A percentile compares a stretch with the other conserved stretches of the same genome.
Evolutionary conservation across 2,888 invertebrate species (phyloP).

Genomic region (Mycalesis mineus): DNA sequence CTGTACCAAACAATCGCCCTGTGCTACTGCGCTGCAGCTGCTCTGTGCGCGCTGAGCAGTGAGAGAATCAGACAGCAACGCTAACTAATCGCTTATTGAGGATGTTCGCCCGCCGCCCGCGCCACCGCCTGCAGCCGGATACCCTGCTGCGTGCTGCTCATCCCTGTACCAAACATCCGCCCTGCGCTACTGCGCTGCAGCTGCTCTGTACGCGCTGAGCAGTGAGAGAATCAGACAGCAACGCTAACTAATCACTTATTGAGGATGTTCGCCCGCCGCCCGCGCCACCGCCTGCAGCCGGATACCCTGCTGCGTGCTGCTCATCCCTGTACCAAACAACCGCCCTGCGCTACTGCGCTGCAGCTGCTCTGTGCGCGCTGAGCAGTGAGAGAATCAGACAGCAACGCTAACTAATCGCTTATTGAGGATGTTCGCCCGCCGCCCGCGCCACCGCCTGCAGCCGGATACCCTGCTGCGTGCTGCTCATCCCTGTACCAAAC

Average conservation of each 20-base stretch:
- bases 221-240: conserved; percentile 47
- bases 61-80: conserved; percentile 44
- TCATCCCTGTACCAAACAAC: too few species aligned
- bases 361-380: conserved; percentile 35
- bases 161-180: too few species aligned
- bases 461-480: too few species aligned
- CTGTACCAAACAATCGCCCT: too few species aligned
- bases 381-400: conserved; percentile 46
- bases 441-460: background rate
- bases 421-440: conserved; percentile 39
- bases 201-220: conserved; percentile 37
- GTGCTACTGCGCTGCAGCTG: background rate
- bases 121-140: background rate
- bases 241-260: conserved; percentile 44
- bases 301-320: too few species aligned
- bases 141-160: too few species aligned
- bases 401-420: conserved; percentile 44
- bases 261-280: conserved; percentile 36
- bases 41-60: conserved; percentile 36
- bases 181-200: background rate
- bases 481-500: too few species aligned
- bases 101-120: conserved; percentile 32
- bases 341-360: background rate
- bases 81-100: conserved; percentile 44
- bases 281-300: background rate